Base-by-base conservation (phyloP, 53 echinoderm and acorn worm genomes). In the Paracentrotus lividus region DNA sequence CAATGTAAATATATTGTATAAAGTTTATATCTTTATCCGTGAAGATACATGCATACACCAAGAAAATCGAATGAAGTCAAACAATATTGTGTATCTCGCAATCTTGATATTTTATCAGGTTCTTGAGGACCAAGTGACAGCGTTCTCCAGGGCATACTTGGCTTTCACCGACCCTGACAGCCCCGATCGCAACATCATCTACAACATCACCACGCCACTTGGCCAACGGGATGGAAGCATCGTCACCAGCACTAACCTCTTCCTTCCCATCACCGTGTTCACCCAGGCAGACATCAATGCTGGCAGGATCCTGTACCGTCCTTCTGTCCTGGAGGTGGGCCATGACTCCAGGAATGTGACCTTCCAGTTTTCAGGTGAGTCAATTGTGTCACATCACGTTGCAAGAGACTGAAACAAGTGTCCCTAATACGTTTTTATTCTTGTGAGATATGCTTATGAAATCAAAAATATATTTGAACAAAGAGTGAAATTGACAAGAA, bases 251-350 rank as follows among this genome's bases (percentile, higher is more conserved):
- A 97, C 97, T 67, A 76, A 94, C 16, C 99, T 97, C 0, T 96
- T 92, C 88, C 76, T 89, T 20, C 78, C 94, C 8, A 36, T 96
- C 36, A 94, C 93, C 38, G 66, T 95, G 31, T 99, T 99, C 85
- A 99, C 97, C 5, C 99, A 99, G 88, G 97, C 97, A 3, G 99
- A 99, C 87, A 88, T 99, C 67, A 99, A 99, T 60, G 97, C 97
- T 42, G 95, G 96, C 58, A 97, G 95, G 95, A 95, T 99, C 10
- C 86, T 97, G 51, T 99, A 99, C 93, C 88, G 99, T 5, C 96
- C 99, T 12, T 97, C 99, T 5, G 87, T 81, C n/a, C 56, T 91
- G 15, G 95, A 94, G 27, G 91, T 95, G 1, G 99, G 99, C 15
- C 81, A 55, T 44, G 68, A 64, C 3, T 60, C 94, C 1, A 66